Base-by-base conservation (phyloP, 1,140 invertebrate genomes). In the Daktulosphaira vitifoliae region DNA sequence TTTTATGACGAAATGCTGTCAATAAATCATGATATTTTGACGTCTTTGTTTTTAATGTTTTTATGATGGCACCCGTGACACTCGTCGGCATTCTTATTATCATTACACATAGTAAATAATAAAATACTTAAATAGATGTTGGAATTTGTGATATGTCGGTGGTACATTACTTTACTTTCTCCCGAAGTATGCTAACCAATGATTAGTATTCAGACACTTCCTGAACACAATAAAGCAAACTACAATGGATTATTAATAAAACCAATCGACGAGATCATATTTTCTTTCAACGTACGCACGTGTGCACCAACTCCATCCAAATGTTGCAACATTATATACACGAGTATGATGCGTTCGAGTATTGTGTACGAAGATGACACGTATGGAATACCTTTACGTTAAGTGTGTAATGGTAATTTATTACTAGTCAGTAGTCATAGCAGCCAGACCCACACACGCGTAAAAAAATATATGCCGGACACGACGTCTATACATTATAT, bases 141-240 rank as follows among this genome's bases (percentile, higher is more conserved):
- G 42, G 56, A 62, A 62, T 62, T 62, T 62, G 25, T 62, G 56
- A 62, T 29, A 62, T 62, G 56, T 9, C 56, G 11, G 42, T 33
- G 42, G 29, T 33, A 11, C 29, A 11, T 6, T 33, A 33, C 46
- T 62, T 62, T 62, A 62, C 56, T 62, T 62, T 62, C 56, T 62
- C 56, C 42, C 26, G 18, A 62, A 59, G 54, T 48, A 62, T 62
- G 42, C 26, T 22, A 22, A 48, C 42, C 46, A n/a, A 44, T 15
- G 39, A 44, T 46, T 59, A 29, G 54, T 59, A 59, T 46, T 46
- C 54, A 46, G 16, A 29, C 39, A 46, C 54, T 59, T 59, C 38
- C 42, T 26, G 54, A 23, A 59, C 16, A 29, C 39, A 46, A 46
- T 29, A 46, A 59, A 29, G 42, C 39, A 18, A 25, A 23, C 38